Evolutionary conservation across 2,888 invertebrate genomes (phyloP), one percentile per base, ranked within the genome.

Genomic region (Melinaea marsaeus): DNA sequence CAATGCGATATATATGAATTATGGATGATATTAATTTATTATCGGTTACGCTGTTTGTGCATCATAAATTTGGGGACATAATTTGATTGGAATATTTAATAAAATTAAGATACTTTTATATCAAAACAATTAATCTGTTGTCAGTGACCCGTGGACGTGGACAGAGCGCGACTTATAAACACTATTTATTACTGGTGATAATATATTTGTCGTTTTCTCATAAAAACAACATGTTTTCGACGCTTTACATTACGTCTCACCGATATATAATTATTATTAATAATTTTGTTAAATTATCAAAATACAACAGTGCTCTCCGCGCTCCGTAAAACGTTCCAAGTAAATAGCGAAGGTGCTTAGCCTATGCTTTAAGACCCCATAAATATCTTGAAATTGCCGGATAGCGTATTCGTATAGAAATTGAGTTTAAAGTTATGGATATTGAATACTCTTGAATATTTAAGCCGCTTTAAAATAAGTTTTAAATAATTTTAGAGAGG

Each of bases 401-500:
- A 46, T 60, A 67, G 58, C 62, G 60, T 67, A 65, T 65, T 67
- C 65, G 63, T 61, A 63, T 67, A 62, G 67, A 67, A 67, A 65
- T 68, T 46, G 61, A 64, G 62, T 63, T 68, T 63, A 65, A 69
- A 69, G 56, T 65, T 69, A 69, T 69, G 61, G 69, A 58, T 69
- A 69, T 69, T 65, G 69, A 69, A 69, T 67, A 67, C 55, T 61
- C 63, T 65, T 65, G 67, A 67, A 65, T 67, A 69, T 69, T 69
- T 65, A 69, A 69, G 63, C 56, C 60, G 60, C 57, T 58, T 62
- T 67, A 68, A 62, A 57, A 48, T 55, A 63, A 63, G 61, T 58
- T 62, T 63, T 58, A 62, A 62, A 60, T 60, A 57, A 63, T 61
- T 61, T 61, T 37, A 56, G 56, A 60, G 13, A 37, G 46, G 62